Conservation (phyloP, 2,888 invertebrate species). For the Caenorhabditis parvicauda region DNA sequence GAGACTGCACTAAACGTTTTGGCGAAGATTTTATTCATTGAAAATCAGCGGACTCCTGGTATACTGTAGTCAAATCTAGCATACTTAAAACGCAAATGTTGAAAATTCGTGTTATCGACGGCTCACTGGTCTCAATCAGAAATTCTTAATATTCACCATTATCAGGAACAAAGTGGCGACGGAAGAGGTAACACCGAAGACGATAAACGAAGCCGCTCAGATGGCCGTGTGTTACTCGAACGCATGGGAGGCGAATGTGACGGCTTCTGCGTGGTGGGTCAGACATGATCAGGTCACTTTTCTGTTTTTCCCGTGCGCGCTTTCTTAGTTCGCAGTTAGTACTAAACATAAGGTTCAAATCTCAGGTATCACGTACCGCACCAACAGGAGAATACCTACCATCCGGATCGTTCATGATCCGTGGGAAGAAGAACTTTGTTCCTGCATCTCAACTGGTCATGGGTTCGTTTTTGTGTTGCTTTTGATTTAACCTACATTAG, state of each 20-base stretch:
- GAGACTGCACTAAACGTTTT: no score
- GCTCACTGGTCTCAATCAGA: no score
- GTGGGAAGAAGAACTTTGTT: slow-evolving; percentile 91
- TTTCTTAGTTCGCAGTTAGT: neutral
- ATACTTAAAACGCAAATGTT: no score
- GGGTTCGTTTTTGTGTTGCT: no score
- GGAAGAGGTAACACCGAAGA: slow-evolving; percentile 80
- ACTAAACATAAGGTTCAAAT: neutral
- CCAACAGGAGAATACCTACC: slow-evolving; percentile 95
- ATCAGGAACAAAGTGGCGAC: slow-evolving; percentile 25
- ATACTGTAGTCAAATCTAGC: no score
- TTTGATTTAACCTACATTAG: no score
- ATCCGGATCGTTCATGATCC: slow-evolving; percentile 88
- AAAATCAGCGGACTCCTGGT: no score
- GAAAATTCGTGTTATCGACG: no score
- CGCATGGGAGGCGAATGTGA: slow-evolving; percentile 96
- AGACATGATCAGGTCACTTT: slow-evolving; percentile 75
- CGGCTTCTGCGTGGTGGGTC: slow-evolving; percentile 96
- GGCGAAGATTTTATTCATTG: no score
- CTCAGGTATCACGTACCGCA: slow-evolving; percentile 87
- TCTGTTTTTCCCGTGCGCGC: slow-evolving; percentile 1
- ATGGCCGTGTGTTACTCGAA: slow-evolving; percentile 95
- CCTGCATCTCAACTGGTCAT: slow-evolving; percentile 87
- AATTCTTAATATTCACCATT: no score
- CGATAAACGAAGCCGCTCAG: slow-evolving; percentile 82